Conservation (phyloP, 2,888 invertebrate genomes). For the Lymantria dispar region DNA sequence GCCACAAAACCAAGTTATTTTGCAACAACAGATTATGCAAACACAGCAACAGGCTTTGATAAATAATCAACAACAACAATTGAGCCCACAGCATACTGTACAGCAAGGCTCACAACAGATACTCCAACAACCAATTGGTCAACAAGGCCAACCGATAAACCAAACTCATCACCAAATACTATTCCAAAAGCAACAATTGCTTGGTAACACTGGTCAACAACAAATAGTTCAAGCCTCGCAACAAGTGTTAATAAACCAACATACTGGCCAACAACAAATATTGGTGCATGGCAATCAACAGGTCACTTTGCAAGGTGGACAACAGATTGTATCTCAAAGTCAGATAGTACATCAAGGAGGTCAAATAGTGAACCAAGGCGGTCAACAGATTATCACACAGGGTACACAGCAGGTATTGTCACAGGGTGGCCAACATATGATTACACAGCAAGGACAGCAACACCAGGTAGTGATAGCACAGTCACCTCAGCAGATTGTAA, state of each 20-base stretch:
- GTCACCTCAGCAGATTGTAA: constrained; percentile 74
- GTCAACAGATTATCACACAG: constrained; percentile 71
- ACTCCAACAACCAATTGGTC: constrained; percentile 82
- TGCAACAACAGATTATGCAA: constrained; percentile 83
- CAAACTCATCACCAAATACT: constrained; percentile 78
- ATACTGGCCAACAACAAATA: constrained; percentile 75
- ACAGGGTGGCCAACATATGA: constrained; percentile 76
- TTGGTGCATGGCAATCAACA: constrained; percentile 77
- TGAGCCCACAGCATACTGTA: constrained; percentile 79
- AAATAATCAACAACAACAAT: constrained; percentile 69
- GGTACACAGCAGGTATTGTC: constrained; percentile 72
- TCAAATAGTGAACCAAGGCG: constrained; percentile 70
- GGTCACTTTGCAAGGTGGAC: constrained; percentile 72
- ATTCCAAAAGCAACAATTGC: constrained; percentile 82
- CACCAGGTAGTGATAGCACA: constrained; percentile 77
- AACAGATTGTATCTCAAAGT: constrained; percentile 72
- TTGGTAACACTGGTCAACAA: constrained; percentile 79
- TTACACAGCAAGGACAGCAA: constrained; percentile 72
- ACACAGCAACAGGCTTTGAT: constrained; percentile 74
- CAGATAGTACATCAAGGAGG: constrained; percentile 76
- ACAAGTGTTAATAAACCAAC: constrained; percentile 76
- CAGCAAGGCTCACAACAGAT: constrained; percentile 83
- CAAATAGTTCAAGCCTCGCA: constrained; percentile 78
- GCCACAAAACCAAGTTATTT: constrained; percentile 77
- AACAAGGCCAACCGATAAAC: constrained; percentile 75